phyloP scores from a whole-genome alignment of 2,797 vertebrate species.

The Coregonus sp. region DNA sequence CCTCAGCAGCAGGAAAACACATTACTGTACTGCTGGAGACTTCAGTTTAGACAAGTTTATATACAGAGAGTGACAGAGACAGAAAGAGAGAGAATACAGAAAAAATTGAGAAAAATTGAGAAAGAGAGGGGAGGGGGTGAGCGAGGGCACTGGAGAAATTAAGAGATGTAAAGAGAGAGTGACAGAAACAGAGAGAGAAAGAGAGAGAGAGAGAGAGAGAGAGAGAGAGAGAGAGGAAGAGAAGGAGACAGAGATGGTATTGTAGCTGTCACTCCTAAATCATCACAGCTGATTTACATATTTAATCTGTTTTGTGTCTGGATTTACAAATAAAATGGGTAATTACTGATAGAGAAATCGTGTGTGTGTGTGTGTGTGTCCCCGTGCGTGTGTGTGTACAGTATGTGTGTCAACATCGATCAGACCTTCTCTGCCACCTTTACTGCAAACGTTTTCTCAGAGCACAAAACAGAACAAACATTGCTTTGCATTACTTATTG shows the following conservation, averaged over 20 bases:
- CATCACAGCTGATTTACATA: conserved; percentile 69
- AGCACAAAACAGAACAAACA: neutral
- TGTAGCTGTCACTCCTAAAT: conserved; percentile 64
- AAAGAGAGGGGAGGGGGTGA: conserved; percentile 9
- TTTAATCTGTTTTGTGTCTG: conserved; percentile 71
- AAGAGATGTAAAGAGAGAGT: conserved; percentile 9
- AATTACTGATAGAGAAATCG: conserved; percentile 63
- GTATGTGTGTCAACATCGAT: neutral
- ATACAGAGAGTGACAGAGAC: conserved; percentile 1
- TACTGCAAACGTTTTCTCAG: neutral
- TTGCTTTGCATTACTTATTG: too few species aligned
- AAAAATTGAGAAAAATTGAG: conserved; percentile 16
- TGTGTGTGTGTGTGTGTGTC: conserved; percentile 14
- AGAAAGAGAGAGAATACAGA: conserved; percentile 54
- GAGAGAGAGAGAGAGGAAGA: conserved; percentile 36
- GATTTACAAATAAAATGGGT: conserved; percentile 73
- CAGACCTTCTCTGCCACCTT: neutral
- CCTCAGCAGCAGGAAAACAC: conserved; percentile 43
- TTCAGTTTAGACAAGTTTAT: conserved; percentile 46
- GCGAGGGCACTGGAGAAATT: conserved; percentile 20
- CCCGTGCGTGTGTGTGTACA: conserved; percentile 15
- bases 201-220: conserved; percentile 41
- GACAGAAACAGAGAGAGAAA: conserved; percentile 29
- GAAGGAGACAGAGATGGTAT: conserved; percentile 58
- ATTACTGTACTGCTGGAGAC: conserved; percentile 30